Percentiles rank a stretch among this genome's conserved stretches.
Evolutionary conservation across 1,140 invertebrate species (phyloP).

Genomic region (Drosophila mayri): DNA sequence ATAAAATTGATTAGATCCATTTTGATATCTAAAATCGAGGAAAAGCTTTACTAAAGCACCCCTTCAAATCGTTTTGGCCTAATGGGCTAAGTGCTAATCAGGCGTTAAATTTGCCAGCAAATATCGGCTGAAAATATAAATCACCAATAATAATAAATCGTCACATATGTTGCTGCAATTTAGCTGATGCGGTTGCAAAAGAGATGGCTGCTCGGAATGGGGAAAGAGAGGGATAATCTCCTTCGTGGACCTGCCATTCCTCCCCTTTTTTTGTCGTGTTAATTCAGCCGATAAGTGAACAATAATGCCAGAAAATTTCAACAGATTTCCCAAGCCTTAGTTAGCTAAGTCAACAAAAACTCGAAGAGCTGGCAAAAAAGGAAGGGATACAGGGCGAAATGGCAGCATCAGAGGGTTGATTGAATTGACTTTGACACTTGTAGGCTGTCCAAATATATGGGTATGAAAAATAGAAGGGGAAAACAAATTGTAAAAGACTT

Average conservation of each 20-base stretch:
- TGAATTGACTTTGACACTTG: slow-evolving; percentile 60
- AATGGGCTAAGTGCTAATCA: slow-evolving; percentile 58
- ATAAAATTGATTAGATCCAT: not conserved
- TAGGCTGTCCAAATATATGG: slow-evolving; percentile 17
- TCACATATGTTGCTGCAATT: slow-evolving; percentile 79
- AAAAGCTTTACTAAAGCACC: not conserved
- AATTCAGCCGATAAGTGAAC: slow-evolving; percentile 81
- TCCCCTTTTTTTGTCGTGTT: slow-evolving; percentile 61
- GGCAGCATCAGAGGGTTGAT: slow-evolving; percentile 24
- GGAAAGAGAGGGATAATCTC: slow-evolving; percentile 27
- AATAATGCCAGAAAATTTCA: slow-evolving; percentile 74
- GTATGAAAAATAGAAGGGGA: slow-evolving; percentile 6
- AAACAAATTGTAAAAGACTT: slow-evolving; percentile 56
- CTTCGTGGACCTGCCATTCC: slow-evolving; percentile 5
- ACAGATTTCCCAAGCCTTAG: slow-evolving; percentile 55
- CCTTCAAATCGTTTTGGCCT: slow-evolving; percentile 19
- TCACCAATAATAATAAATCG: slow-evolving; percentile 65
- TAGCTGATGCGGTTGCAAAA: slow-evolving; percentile 56
- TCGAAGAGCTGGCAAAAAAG: slow-evolving; percentile 22
- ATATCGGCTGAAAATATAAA: slow-evolving; percentile 49
- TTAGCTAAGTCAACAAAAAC: slow-evolving; percentile 61
- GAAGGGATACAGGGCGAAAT: slow-evolving; percentile 1
- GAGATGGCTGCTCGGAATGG: not conserved
- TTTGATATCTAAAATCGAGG: not conserved
- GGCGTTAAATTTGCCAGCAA: slow-evolving; percentile 58